Evolutionary conservation across 1,140 invertebrate species (phyloP).

Genomic region (Triops cancriformis): DNA sequence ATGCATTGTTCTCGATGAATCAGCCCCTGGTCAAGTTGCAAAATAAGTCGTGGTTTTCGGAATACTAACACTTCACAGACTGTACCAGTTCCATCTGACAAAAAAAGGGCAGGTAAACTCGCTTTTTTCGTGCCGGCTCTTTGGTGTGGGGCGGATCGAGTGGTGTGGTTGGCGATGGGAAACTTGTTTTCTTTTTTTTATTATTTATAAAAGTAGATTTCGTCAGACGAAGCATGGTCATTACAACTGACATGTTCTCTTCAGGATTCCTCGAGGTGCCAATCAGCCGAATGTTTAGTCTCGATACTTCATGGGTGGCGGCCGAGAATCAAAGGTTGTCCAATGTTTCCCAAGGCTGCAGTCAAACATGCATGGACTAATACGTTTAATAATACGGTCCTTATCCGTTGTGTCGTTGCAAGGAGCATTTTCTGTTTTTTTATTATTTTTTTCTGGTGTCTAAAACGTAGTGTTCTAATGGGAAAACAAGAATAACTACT

Average conservation of each 20-base stretch:
- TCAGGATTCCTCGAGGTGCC: background rate
- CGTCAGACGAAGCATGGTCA: background rate
- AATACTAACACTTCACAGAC: background rate
- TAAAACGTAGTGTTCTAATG: background rate
- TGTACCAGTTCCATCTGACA: background rate
- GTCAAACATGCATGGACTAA: too few species aligned
- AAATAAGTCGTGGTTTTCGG: background rate
- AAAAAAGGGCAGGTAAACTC: background rate
- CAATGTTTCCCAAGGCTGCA: background rate
- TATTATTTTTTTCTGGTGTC: too few species aligned
- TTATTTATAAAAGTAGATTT: too few species aligned
- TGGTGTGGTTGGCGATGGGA: too few species aligned
- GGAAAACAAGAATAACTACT: background rate
- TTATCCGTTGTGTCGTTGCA: too few species aligned
- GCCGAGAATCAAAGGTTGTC: background rate
- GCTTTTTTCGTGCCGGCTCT: too few species aligned
- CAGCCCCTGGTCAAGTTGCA: background rate
- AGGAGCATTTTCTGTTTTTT: too few species aligned
- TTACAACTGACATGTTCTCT: background rate
- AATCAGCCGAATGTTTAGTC: background rate
- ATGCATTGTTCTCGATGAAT: background rate
- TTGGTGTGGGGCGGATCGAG: too few species aligned
- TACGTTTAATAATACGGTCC: too few species aligned
- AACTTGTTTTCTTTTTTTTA: too few species aligned
- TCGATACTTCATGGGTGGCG: background rate